phyloP scores from a whole-genome alignment of 2,113 vertebrate genomes.

The Amblyornis subalaris region DNA sequence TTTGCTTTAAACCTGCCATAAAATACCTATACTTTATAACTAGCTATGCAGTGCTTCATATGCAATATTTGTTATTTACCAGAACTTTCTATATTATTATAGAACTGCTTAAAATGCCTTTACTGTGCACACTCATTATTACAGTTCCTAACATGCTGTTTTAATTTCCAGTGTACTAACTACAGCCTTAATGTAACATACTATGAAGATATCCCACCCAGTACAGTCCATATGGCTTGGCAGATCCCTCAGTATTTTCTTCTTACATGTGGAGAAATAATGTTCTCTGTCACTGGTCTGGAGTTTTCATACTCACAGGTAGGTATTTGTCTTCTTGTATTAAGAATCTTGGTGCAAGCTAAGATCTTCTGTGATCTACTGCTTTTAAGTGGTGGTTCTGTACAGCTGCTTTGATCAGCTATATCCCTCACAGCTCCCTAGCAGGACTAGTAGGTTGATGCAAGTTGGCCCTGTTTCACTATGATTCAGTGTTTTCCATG shows the following conservation, averaged over 20 bases:
- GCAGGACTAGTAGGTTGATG: background rate
- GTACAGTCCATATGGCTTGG: slow-evolving; percentile 84
- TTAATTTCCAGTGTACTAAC: slow-evolving; percentile 6
- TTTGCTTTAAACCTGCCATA: background rate
- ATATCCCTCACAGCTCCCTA: background rate
- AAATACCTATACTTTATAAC: background rate
- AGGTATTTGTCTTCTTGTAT: background rate
- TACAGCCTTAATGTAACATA: accelerated
- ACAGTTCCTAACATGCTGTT: background rate
- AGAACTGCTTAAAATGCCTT: background rate
- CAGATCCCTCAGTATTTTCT: slow-evolving; percentile 97
- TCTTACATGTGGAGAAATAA: slow-evolving; percentile 87
- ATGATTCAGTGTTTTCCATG: background rate
- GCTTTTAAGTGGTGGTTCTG: background rate
- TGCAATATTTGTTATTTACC: background rate
- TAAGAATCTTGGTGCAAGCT: background rate
- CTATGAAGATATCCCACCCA: slow-evolving; percentile 80
- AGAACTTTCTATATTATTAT: background rate
- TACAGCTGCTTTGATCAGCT: background rate
- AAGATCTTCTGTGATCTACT: background rate
- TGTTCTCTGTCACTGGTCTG: slow-evolving; percentile 94
- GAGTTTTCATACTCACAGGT: slow-evolving; percentile 97
- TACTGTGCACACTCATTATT: background rate
- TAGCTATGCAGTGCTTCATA: background rate
- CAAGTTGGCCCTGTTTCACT: background rate